Evolutionary conservation across 2,113 vertebrate species (phyloP), one percentile per base, ranked within the genome.

Genomic region (Megalops atlanticus): DNA sequence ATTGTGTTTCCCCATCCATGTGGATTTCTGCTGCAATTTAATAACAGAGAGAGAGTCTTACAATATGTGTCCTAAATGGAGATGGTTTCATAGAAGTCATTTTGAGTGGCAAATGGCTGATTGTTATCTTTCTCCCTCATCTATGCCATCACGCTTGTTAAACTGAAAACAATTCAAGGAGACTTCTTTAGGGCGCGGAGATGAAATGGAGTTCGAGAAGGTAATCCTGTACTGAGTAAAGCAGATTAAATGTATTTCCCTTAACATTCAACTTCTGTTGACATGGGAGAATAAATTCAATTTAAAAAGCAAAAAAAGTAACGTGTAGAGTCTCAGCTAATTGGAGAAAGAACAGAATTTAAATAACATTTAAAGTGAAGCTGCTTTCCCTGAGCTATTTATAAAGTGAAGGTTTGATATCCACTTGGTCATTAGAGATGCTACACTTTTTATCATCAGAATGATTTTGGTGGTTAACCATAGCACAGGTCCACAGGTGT

Each of bases 51-150:
- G n/a, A 33, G 16, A n/a, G 72, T 64, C n/a, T 64, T 1, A 64
- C 70, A 41, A n/a, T 21, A 33, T 71, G 4, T 71, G 69, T 15
- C 4, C 6, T 71, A 18, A 41, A 40, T 27, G 39, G 72, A 41
- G 38, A 24, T 10, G 39, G 8, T 43, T 43, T 12, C 18, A 40
- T 38, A 39, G 72, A 43, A 40, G 31, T 49, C 47, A 47, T n/a
- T n/a, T n/a, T 76, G 43, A 49, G 18, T 33, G 33, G 74, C 35
- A 76, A 76, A 76, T 76, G 47, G 74, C 74, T 33, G 43, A 49
- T 76, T 40, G 45, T 45, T 76, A 76, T 45, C 41, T 39, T 47
- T 75, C 14, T 27, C n/a, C 21, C 21, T 24, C n/a, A 75, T 47
- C 27, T 36, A n/a, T 58, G 16, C 52, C 45, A 58, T 77, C 76